phyloP scores from a whole-genome alignment of 1,140 invertebrate species.

The Ganaspis sp. region DNA sequence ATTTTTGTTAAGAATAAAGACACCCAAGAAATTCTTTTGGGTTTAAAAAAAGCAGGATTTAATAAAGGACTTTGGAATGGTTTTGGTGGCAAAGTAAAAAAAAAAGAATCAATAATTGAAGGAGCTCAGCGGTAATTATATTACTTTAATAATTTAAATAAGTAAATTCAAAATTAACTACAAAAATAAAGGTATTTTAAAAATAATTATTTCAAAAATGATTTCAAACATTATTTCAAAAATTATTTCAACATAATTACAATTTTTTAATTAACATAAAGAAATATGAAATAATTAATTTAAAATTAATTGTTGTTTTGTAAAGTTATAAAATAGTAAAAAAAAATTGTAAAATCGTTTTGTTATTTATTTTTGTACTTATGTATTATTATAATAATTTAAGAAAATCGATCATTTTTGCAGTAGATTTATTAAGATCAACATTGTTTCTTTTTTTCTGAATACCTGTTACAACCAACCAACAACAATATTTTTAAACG shows the following conservation, averaged over 20 bases:
- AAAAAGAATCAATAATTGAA: slow-evolving; percentile 80
- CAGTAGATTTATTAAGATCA: background rate
- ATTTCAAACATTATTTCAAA: too few species aligned
- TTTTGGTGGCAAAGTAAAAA: slow-evolving; percentile 88
- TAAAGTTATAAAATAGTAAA: too few species aligned
- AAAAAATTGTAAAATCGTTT: too few species aligned
- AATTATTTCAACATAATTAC: too few species aligned
- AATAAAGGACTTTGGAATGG: slow-evolving; percentile 86
- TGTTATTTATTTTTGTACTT: too few species aligned
- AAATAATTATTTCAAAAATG: background rate
- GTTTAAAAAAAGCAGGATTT: slow-evolving; percentile 86
- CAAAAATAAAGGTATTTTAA: background rate
- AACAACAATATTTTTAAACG: background rate
- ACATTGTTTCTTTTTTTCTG: background rate
- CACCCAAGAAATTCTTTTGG: slow-evolving; percentile 79
- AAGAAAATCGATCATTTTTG: background rate
- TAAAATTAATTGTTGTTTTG: too few species aligned
- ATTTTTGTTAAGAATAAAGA: slow-evolving; percentile 79
- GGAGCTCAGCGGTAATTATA: slow-evolving; percentile 78
- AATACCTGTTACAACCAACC: background rate
- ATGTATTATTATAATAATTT: too few species aligned
- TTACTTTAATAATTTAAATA: background rate
- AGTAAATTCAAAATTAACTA: background rate
- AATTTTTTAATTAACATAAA: too few species aligned
- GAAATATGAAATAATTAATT: too few species aligned